These are phyloP conservation scores for Drosophila mulleri DNA, from an alignment of 2,888 invertebrate species.

Conservation along the genomic window DNA sequence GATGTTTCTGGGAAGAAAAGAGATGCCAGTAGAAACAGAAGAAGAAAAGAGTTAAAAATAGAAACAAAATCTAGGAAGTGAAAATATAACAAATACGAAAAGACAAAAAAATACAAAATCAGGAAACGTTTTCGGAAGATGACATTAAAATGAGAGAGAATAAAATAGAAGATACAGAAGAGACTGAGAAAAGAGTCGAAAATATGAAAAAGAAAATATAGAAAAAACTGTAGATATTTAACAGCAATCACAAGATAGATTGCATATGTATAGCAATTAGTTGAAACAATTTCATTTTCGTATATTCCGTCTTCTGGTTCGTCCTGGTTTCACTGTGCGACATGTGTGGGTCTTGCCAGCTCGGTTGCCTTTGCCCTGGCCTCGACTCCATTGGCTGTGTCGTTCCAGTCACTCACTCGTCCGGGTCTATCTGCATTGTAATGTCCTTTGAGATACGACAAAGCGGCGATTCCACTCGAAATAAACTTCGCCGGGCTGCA, in stretches of 20 bases:
- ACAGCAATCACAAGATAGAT: neutral
- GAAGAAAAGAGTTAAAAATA: too few relatives aligned
- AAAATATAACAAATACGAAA: too few relatives aligned
- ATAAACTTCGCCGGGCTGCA: slow-evolving; percentile 68
- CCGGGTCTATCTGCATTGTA: slow-evolving; percentile 78
- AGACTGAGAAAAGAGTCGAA: too few relatives aligned
- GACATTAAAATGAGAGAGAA: too few relatives aligned
- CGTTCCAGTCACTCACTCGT: slow-evolving; percentile 72
- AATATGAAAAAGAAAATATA: neutral
- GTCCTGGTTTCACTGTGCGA: slow-evolving; percentile 36
- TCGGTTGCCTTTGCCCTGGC: slow-evolving; percentile 41
- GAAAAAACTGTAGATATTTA: too few relatives aligned
- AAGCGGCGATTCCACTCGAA: slow-evolving; percentile 80
- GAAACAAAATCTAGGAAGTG: too few relatives aligned
- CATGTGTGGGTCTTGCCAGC: slow-evolving; percentile 11
- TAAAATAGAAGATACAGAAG: too few relatives aligned
- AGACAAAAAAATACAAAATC: too few relatives aligned
- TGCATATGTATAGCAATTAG: neutral
- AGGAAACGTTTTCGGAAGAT: too few relatives aligned
- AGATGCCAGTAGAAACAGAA: too few relatives aligned
- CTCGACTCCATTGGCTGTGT: slow-evolving; percentile 57
- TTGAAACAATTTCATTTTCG: neutral
- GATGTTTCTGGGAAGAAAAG: too few relatives aligned
- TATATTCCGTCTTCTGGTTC: neutral
- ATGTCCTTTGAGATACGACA: slow-evolving; percentile 78